Percentiles rank a stretch among this genome's conserved stretches.
Conservation (phyloP, 2,113 vertebrate genomes). For the Nesoenas mayeri region DNA sequence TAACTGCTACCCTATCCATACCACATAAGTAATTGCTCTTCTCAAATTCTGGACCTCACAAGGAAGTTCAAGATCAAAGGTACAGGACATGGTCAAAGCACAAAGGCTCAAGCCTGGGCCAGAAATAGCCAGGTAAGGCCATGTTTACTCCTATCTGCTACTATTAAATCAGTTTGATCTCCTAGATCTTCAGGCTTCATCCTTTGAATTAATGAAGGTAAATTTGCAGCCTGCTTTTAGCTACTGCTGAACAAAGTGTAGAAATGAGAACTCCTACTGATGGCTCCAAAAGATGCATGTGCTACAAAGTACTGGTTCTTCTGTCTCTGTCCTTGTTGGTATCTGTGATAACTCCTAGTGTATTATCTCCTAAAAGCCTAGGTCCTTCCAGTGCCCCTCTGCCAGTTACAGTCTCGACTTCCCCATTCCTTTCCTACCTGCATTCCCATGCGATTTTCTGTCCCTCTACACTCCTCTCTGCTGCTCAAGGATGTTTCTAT, state of each 20-base stretch:
- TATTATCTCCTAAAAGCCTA: neutral
- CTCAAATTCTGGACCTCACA: neutral
- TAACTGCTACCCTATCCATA: neutral
- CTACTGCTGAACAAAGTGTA: neutral
- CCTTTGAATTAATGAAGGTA: neutral
- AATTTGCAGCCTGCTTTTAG: neutral
- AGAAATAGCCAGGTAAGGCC: neutral
- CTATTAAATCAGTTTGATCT: neutral
- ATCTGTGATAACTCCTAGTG: neutral
- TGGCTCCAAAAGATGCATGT: neutral
- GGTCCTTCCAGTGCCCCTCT: neutral
- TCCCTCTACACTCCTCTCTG: rapidly evolving
- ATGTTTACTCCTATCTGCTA: neutral
- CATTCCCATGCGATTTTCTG: rapidly evolving
- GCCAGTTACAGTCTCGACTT: neutral
- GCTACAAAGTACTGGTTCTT: neutral
- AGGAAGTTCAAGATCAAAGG: neutral
- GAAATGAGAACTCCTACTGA: neutral
- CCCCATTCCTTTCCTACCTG: neutral
- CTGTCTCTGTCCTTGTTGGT: rapidly evolving
- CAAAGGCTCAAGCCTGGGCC: neutral
- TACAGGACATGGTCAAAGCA: neutral
- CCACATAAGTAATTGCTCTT: neutral
- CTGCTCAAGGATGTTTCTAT: neutral
- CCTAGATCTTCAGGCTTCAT: neutral